These are phyloP conservation scores for Drosophila affinis DNA, from an alignment of 2,888 invertebrate species.

Conservation along the genomic window DNA sequence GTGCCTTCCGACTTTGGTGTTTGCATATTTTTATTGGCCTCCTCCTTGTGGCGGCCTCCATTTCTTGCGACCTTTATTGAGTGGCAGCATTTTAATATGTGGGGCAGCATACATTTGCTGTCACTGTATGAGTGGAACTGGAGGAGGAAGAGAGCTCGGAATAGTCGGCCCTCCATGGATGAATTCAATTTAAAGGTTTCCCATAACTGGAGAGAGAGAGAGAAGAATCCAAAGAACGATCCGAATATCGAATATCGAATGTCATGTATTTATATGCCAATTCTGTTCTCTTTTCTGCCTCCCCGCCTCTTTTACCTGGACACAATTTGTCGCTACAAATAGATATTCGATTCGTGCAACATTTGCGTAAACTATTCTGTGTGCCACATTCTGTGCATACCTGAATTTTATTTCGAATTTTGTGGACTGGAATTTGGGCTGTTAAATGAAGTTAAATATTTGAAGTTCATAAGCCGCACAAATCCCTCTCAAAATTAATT, in stretches of 20 bases:
- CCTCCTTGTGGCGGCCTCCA: background rate
- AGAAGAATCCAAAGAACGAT: too few species aligned
- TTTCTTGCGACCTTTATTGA: constrained; percentile 14
- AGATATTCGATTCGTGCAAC: too few species aligned
- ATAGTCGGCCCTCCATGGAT: too few species aligned
- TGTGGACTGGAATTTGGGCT: background rate
- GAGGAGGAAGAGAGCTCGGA: background rate
- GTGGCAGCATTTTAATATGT: constrained; percentile 61
- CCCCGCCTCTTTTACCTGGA: too few species aligned
- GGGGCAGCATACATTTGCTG: constrained; percentile 22
- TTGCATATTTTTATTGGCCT: constrained; percentile 40
- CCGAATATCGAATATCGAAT: too few species aligned
- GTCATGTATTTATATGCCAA: too few species aligned
- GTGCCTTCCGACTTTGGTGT: constrained; percentile 19
- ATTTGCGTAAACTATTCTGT: too few species aligned
- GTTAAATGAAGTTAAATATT: constrained; percentile 52
- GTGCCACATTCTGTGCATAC: background rate
- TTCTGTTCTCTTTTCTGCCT: too few species aligned
- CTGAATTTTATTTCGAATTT: constrained; percentile 13
- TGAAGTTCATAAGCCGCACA: constrained; percentile 70
- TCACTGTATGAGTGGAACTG: constrained; percentile 8
- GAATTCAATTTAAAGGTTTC: too few species aligned
- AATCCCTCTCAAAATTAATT: constrained; percentile 68
- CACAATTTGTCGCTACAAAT: too few species aligned
- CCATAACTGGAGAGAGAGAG: too few species aligned